Evolutionary conservation across 2,888 invertebrate species (phyloP).

Genomic region (Papilio demoleus): DNA sequence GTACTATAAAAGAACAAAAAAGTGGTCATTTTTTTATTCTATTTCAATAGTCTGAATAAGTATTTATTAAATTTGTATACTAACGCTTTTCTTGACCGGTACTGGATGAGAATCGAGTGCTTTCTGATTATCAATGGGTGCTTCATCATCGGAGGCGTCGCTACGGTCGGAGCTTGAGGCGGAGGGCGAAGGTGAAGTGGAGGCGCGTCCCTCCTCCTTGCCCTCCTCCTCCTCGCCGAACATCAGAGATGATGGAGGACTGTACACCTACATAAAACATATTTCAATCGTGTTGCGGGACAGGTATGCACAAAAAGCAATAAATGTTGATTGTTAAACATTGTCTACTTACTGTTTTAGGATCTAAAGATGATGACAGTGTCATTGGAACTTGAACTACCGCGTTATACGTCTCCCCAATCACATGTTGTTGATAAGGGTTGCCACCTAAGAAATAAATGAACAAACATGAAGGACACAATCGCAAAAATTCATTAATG

Average conservation of each 20-base stretch:
- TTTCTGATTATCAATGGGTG: constrained; percentile 52
- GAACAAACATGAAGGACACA: neutral
- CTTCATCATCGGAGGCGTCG: constrained; percentile 76
- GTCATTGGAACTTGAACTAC: constrained; percentile 86
- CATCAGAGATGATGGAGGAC: constrained; percentile 95
- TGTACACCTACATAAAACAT: constrained; percentile 86
- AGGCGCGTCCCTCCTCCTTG: constrained; percentile 65
- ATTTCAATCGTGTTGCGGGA: too few relatives aligned
- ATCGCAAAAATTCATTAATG: too few relatives aligned
- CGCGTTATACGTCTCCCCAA: constrained; percentile 79
- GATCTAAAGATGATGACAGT: constrained; percentile 89
- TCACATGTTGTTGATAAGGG: constrained; percentile 68
- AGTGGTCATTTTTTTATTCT: too few relatives aligned
- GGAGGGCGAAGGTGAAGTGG: constrained; percentile 89
- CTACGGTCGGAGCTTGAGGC: constrained; percentile 85
- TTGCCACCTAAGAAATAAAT: constrained; percentile 56
- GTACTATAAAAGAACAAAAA: too few relatives aligned
- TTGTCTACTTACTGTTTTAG: constrained; percentile 74
- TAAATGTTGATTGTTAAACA: neutral
- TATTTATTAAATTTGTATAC: constrained; percentile 42
- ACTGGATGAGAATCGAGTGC: constrained; percentile 52
- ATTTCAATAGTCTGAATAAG: too few relatives aligned
- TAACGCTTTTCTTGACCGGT: constrained; percentile 74
- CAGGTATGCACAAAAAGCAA: too few relatives aligned
- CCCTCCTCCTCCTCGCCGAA: constrained; percentile 90